These are phyloP conservation scores for Rallus limicola DNA, from an alignment of 2,113 vertebrate genomes.

Conservation along the genomic window DNA sequence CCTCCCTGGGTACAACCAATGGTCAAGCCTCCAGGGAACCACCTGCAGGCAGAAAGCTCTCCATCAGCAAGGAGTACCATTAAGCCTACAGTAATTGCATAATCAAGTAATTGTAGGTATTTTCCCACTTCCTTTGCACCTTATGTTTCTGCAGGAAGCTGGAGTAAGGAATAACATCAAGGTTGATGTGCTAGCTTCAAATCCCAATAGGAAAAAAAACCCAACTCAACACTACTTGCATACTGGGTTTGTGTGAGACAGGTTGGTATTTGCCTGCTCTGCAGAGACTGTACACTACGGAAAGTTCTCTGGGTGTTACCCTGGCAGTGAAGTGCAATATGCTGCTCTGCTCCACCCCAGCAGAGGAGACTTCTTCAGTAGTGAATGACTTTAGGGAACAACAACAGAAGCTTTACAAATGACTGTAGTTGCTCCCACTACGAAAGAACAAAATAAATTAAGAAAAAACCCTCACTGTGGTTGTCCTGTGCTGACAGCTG, in stretches of 20 bases:
- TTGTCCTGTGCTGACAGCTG: not conserved
- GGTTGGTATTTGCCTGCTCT: not conserved
- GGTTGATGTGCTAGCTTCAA: not conserved
- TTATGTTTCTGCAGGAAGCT: not conserved
- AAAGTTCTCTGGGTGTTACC: not conserved
- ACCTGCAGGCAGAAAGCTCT: not conserved
- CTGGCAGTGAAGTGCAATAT: not conserved
- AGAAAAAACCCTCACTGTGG: not conserved
- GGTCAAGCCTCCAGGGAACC: not conserved
- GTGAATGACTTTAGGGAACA: not conserved
- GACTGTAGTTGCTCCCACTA: not conserved
- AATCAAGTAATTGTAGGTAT: not conserved
- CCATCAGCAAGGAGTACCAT: not conserved
- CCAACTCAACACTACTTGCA: not conserved
- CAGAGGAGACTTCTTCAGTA: not conserved
- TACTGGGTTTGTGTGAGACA: not conserved
- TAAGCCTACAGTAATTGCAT: not conserved
- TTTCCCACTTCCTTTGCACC: not conserved
- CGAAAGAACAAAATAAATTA: not conserved
- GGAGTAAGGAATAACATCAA: not conserved
- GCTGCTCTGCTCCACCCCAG: not conserved
- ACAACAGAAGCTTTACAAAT: not conserved
- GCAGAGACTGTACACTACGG: rapidly evolving
- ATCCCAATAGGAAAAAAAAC: not conserved
- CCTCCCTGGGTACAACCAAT: not conserved